These are phyloP conservation scores for Trematomus bernacchii DNA, from an alignment of 2,797 vertebrate species.

Conservation along the genomic window DNA sequence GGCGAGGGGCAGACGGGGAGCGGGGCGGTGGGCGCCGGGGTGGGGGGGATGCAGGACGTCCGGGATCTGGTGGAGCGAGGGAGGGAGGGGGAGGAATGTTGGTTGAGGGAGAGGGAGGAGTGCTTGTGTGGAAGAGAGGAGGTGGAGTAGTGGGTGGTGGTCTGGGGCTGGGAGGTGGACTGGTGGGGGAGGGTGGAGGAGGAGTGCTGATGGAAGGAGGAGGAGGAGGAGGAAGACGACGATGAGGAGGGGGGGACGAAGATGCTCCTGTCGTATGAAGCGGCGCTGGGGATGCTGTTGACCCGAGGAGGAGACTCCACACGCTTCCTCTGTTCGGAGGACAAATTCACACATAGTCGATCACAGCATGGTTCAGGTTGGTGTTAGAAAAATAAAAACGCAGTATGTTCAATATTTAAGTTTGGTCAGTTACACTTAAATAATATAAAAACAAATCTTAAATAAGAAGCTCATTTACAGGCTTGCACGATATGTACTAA, in stretches of 20 bases:
- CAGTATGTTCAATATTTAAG: neutral
- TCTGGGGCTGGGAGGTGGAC: slow-evolving; percentile 70
- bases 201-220: slow-evolving; percentile 71
- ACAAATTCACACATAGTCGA: neutral
- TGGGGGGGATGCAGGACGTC: slow-evolving; percentile 85
- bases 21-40: slow-evolving; percentile 81
- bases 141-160: slow-evolving; percentile 77
- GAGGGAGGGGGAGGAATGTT: slow-evolving; percentile 82
- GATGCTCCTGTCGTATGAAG: slow-evolving; percentile 88
- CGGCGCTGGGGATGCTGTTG: slow-evolving; percentile 89
- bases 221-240: slow-evolving; percentile 69
- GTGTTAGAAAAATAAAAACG: neutral
- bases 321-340: slow-evolving; percentile 87
- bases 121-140: slow-evolving; percentile 88
- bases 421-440: neutral
- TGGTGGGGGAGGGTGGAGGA: slow-evolving; percentile 79
- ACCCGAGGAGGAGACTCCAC: slow-evolving; percentile 87
- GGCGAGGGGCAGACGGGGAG: slow-evolving; percentile 81
- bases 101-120: slow-evolving; percentile 74
- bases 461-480: no score
- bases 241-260: slow-evolving; percentile 83
- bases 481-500: no score
- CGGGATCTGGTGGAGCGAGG: slow-evolving; percentile 90
- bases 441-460: no score
- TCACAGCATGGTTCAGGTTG: neutral